phyloP scores from a whole-genome alignment of 2,797 vertebrate genomes.

The Vipera ursinii region DNA sequence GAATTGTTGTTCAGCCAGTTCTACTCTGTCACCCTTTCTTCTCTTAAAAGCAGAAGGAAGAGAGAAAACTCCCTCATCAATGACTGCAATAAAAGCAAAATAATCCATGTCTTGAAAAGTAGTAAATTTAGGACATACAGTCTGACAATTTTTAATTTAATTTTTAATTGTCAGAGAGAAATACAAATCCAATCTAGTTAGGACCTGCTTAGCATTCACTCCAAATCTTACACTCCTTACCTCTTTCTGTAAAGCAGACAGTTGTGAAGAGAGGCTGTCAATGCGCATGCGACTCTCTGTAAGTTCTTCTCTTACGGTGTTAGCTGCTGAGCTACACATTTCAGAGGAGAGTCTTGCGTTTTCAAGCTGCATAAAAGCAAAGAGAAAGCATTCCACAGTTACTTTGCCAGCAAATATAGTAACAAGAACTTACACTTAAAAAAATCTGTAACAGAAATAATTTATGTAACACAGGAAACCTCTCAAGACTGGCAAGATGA shows the following conservation, averaged over 20 bases:
- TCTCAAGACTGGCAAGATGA: background rate
- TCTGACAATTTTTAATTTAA: background rate
- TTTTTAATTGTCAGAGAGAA: background rate
- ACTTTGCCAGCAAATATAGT: conserved; percentile 45
- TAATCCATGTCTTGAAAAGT: background rate
- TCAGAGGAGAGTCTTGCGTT: conserved; percentile 80
- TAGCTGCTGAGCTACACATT: conserved; percentile 80
- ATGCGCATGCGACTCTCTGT: conserved; percentile 80
- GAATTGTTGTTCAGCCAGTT: background rate
- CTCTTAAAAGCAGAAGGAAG: background rate
- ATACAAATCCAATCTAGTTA: background rate
- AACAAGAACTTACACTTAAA: conserved; percentile 45
- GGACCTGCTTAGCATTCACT: background rate
- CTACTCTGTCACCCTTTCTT: background rate
- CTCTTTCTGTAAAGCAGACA: conserved; percentile 85
- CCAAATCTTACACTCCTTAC: conserved; percentile 49
- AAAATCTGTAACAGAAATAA: conserved; percentile 25
- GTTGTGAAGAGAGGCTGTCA: conserved; percentile 79
- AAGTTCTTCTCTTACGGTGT: conserved; percentile 83
- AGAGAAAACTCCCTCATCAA: background rate
- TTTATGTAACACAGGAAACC: conserved; percentile 48
- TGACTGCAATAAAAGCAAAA: background rate
- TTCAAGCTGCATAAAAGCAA: conserved; percentile 77
- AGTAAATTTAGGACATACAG: background rate
- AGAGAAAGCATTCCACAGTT: background rate